Base-by-base conservation (phyloP, 1,140 invertebrate genomes). In the Drosophila suzukii region DNA sequence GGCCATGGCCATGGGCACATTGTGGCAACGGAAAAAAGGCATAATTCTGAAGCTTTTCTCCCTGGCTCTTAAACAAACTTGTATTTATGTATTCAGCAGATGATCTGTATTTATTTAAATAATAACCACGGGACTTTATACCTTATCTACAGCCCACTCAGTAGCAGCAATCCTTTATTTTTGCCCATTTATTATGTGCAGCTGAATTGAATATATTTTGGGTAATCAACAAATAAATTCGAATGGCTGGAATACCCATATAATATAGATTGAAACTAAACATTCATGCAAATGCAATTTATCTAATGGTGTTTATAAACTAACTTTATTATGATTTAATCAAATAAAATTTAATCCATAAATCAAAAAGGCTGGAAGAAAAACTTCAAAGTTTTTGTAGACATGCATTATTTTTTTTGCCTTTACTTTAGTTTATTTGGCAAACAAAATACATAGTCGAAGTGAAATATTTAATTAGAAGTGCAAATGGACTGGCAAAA, bases 1-100 rank as follows among this genome's bases (percentile, higher is more conserved):
- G 50, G 32, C 62, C 76, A 67, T 67, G 46, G 59, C 60, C 63
- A 66, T 17, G 49, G 56, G 65, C 71, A 75, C 56, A 78, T 61
- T 75, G 71, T 72, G 63, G 60, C 71, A 51, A 58, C 20, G 50
- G 17, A 39, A 76, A 76, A 58, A 78, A 51, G 50, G 47, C 58
- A 79, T 76, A 76, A 67, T 63, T 65, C 49, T 63, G 17, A 20
- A 30, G 51, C 38, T 43, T 62, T 66, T 49, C 38, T 60, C 10
- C 53, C 49, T 66, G 60, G 44, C 61, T 58, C 58, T 77, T 77
- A 11, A 41, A 39, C 36, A 51, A 55, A 50, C 10, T 15, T 39
- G 36, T 47, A 57, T 54, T 41, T 56, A 34, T 36, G 30, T 10
- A 38, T 47, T 38, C 61, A 38, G 11, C 32, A 51, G 41, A 36